These are phyloP conservation scores for Nomada ferruginata DNA, from an alignment of 2,888 invertebrate species.

Conservation along the genomic window DNA sequence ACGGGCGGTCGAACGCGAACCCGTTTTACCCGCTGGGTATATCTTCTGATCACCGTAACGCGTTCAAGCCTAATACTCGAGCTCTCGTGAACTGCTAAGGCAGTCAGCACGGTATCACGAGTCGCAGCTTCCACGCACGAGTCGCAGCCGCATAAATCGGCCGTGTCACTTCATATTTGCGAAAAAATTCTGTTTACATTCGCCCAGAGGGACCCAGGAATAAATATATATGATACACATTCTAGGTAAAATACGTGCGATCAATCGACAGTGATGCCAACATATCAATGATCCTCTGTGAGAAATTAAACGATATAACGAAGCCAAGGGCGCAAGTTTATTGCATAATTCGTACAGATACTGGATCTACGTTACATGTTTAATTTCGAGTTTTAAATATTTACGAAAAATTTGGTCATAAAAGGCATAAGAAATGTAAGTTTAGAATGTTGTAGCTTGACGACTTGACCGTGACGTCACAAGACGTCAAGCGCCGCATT, in stretches of 20 bases:
- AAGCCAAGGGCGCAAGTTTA: neutral
- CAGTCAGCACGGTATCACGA: constrained; percentile 40
- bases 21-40: constrained; percentile 67
- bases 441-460: constrained; percentile 36
- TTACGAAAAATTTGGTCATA: neutral
- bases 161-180: constrained; percentile 76
- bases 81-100: constrained; percentile 1
- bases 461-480: constrained; percentile 71
- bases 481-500: constrained; percentile 68
- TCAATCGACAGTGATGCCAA: constrained; percentile 79
- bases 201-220: constrained; percentile 65
- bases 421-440: neutral
- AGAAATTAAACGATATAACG: constrained; percentile 6
- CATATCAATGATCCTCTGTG: constrained; percentile 36
- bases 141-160: constrained; percentile 68
- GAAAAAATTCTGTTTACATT: constrained; percentile 80
- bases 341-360: neutral
- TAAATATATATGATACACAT: constrained; percentile 72
- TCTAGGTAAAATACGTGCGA: constrained; percentile 77
- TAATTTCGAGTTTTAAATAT: neutral
- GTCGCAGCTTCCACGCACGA: constrained; percentile 55
- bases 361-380: neutral
- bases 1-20: constrained; percentile 61
- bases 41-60: constrained; percentile 52
- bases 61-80: constrained; percentile 31